Conservation (phyloP, 2,888 invertebrate genomes). For the Acleris laterana region DNA sequence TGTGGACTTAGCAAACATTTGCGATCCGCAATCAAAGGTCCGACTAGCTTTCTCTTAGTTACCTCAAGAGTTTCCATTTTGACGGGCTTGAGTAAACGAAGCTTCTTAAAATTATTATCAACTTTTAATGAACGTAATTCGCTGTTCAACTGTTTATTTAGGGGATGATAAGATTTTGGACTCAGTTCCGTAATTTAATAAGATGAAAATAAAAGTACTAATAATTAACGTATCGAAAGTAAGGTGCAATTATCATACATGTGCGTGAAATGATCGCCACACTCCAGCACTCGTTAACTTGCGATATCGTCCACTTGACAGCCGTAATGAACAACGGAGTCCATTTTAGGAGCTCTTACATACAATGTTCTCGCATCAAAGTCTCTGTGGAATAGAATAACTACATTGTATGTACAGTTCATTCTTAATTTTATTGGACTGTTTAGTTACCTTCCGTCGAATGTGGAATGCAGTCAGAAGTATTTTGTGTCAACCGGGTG, state of each 20-base stretch:
- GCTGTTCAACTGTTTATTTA: not conserved
- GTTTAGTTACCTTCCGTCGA: slow-evolving; percentile 26
- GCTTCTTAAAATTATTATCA: slow-evolving; percentile 14
- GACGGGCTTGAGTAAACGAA: slow-evolving; percentile 17
- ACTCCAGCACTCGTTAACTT: slow-evolving; percentile 24
- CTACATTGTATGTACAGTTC: slow-evolving; percentile 20
- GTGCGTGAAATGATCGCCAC: slow-evolving; percentile 14
- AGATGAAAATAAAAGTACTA: no score
- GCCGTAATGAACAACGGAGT: slow-evolving; percentile 18
- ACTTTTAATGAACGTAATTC: slow-evolving; percentile 21
- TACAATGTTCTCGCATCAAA: slow-evolving; percentile 29
- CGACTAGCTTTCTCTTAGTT: slow-evolving; percentile 56
- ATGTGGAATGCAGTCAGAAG: slow-evolving; percentile 25
- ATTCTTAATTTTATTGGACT: slow-evolving; percentile 35
- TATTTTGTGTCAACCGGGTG: slow-evolving; percentile 18
- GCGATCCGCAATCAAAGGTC: slow-evolving; percentile 78
- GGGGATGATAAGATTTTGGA: not conserved
- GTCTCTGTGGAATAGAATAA: slow-evolving; percentile 3
- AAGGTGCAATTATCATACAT: not conserved
- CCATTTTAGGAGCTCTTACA: slow-evolving; percentile 18
- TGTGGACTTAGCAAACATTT: slow-evolving; percentile 76
- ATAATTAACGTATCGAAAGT: not conserved
- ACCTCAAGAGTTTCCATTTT: slow-evolving; percentile 36
- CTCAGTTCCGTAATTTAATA: no score
- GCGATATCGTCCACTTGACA: slow-evolving; percentile 19